Percentiles rank a stretch among this genome's conserved stretches.
Evolutionary conservation across 2,888 invertebrate species (phyloP).

Genomic region (Pyrgus malvae): DNA sequence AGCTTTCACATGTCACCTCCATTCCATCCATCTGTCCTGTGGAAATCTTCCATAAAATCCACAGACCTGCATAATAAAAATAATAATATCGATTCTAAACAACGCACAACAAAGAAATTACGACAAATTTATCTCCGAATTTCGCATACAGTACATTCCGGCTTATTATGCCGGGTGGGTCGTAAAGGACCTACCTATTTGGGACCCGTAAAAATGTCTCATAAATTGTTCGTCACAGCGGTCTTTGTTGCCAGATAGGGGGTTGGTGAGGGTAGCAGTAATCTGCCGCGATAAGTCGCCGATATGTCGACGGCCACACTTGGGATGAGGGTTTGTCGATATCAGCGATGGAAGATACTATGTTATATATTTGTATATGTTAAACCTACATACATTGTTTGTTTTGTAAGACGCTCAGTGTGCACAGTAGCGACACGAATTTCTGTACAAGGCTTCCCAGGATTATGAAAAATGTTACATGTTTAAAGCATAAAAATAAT

Average conservation of each 20-base stretch:
- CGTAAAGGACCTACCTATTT: conserved; percentile 74
- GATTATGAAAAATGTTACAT: too few species aligned
- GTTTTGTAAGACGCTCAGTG: too few species aligned
- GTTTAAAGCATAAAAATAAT: too few species aligned
- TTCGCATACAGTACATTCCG: conserved; percentile 25
- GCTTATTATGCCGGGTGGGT: conserved; percentile 65
- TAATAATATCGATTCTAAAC: conserved; percentile 24
- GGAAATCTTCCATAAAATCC: conserved; percentile 12
- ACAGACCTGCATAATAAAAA: conserved; percentile 29
- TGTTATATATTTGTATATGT: neutral
- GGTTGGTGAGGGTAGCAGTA: conserved; percentile 41
- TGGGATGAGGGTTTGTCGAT: too few species aligned
- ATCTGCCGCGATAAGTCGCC: conserved; percentile 57
- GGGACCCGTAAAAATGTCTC: conserved; percentile 75
- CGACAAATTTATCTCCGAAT: conserved; percentile 29
- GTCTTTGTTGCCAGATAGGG: conserved; percentile 55
- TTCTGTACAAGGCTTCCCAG: too few species aligned
- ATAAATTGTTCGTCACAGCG: conserved; percentile 73
- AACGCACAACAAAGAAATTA: conserved; percentile 32
- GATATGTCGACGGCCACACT: conserved; percentile 40
- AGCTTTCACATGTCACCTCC: too few species aligned
- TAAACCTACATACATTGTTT: too few species aligned
- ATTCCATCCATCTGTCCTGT: neutral
- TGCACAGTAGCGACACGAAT: too few species aligned
- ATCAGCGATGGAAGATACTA: too few species aligned